Base-by-base conservation (phyloP, 2,888 invertebrate species). In the Synergus gifuensis region DNA sequence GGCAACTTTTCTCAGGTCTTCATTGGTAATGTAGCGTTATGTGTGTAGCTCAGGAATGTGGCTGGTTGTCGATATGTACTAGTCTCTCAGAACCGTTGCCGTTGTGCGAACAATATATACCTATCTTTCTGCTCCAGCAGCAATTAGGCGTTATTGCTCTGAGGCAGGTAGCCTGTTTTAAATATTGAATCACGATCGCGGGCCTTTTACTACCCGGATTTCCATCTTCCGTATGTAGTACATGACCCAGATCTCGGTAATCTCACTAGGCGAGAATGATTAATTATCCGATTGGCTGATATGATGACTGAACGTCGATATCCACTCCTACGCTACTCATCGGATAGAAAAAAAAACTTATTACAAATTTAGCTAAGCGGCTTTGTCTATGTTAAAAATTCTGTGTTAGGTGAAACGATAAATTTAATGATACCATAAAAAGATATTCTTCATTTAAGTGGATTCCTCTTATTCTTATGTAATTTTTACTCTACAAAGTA, bases 251-350 rank as follows among this genome's bases (percentile, higher is more conserved):
- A 69, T 69, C 46, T 69, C 16, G 46, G 16, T 28, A 28, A 49
- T 69, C 28, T 46, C 12, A 28, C 46, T 49, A 69, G 69, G 49
- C 16, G 49, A 69, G 28, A 69, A 49, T 69, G 49, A 69, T 49
- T 69, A 49, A 49, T 69, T 49, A 69, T 69, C 46, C 28, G 22
- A 69, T 49, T 49, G 28, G 44, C 49, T 44, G 69, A 69, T 69
- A 69, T 69, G 49, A 69, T 69, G 16, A 69, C 22, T 67, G 22
- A 49, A 49, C 46, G 16, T 69, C 69, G 69, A 69, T 69, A 46
- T 42, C 8, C n/a, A 44, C 42, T 28, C 69, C 49, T 69, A 69
- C 69, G 69, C 67, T 44, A 67, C 28, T 69, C 69, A 69, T 46
- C 69, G 36, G 16, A 16, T 42, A 42, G 58, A 42, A 18, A 42